Conservation (phyloP, 2,113 vertebrate genomes). For the Muntiacus reevesi region DNA sequence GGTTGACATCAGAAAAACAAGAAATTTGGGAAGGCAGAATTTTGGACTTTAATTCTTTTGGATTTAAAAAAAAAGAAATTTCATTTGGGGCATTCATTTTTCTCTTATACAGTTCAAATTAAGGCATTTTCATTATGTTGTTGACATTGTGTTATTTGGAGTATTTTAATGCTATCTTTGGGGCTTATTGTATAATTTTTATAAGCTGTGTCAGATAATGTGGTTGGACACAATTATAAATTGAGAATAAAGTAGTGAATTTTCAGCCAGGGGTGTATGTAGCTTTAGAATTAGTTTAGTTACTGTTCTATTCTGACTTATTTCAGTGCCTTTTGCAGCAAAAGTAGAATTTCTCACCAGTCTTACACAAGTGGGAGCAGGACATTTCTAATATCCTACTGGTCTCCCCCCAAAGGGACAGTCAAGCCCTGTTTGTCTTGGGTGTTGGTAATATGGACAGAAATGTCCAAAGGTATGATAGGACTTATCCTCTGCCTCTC, state of each 20-base stretch:
- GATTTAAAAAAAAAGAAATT: constrained; percentile 24
- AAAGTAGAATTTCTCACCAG: neutral
- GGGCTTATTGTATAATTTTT: neutral
- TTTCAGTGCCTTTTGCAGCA: neutral
- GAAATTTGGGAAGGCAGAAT: neutral
- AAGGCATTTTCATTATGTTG: neutral
- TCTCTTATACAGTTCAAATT: neutral
- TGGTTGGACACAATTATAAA: constrained; percentile 2
- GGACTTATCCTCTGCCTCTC: neutral
- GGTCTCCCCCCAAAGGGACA: neutral
- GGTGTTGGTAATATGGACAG: neutral
- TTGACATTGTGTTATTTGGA: constrained; percentile 13
- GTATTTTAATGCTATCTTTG: neutral
- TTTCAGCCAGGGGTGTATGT: neutral
- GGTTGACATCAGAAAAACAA: constrained; percentile 24
- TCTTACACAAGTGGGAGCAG: neutral
- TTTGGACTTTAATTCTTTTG: constrained; percentile 14
- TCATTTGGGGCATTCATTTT: neutral
- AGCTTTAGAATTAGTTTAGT: neutral
- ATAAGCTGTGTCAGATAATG: neutral
- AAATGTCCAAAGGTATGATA: neutral
- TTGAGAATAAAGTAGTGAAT: neutral
- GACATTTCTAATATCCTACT: neutral
- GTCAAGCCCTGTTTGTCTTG: neutral
- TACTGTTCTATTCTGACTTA: neutral